phyloP scores from a whole-genome alignment of 2,797 vertebrate species.

The Bryconaethiops microstoma region DNA sequence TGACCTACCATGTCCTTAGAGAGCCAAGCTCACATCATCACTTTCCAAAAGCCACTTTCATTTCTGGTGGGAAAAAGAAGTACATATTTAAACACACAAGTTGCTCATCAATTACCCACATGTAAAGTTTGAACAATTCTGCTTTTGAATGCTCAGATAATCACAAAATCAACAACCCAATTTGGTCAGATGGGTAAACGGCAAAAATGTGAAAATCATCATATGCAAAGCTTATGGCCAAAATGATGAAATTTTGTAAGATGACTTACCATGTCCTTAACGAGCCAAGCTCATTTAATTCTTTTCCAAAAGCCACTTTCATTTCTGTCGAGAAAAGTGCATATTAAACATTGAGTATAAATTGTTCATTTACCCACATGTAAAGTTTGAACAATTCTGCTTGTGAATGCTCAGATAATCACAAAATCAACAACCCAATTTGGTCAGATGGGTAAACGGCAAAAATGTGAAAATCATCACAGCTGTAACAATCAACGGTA shows the following conservation, averaged over 20 bases:
- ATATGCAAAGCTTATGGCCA: constrained; percentile 15
- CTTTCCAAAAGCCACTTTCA: not conserved
- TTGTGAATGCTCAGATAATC: constrained; percentile 70
- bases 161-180: constrained; percentile 74
- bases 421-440: constrained; percentile 74
- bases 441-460: constrained; percentile 74
- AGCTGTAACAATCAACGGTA: not conserved
- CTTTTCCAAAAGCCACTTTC: not conserved
- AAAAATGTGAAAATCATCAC: constrained; percentile 68
- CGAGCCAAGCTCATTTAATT: not conserved
- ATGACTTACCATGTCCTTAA: not conserved
- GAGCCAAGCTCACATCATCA: not conserved
- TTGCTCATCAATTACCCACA: not conserved
- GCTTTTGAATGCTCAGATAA: constrained; percentile 72
- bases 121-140: not conserved
- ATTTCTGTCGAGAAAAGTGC: not conserved
- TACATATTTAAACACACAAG: not conserved
- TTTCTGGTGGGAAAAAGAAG: not conserved
- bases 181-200: constrained; percentile 85
- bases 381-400: not conserved
- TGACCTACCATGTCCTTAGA: not conserved
- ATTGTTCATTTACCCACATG: not conserved
- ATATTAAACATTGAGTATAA: not conserved
- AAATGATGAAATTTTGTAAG: too few species aligned
- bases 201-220: constrained; percentile 65